Conservation (phyloP, 2,888 invertebrate species). For the Caenorhabditis sp. region DNA sequence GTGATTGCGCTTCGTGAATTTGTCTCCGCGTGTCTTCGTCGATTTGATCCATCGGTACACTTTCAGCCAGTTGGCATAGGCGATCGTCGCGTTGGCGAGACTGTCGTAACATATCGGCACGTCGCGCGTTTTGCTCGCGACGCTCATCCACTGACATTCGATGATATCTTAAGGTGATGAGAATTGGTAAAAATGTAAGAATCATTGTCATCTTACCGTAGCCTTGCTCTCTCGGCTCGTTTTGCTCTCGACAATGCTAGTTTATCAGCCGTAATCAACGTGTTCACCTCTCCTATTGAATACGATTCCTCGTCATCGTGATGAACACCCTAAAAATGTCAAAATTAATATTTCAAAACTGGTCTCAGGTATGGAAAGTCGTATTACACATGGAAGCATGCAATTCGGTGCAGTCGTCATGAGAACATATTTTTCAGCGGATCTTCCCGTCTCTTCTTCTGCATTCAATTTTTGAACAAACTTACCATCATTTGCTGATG, state of each 20-base stretch:
- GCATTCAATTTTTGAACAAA: not conserved
- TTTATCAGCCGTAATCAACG: not conserved
- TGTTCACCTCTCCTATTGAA: not conserved
- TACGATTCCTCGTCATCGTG: not conserved
- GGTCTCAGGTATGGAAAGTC: not conserved
- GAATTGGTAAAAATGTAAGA: too few species aligned
- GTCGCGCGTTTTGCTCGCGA: conserved; percentile 39
- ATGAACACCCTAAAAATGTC: not conserved
- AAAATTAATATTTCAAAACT: not conserved
- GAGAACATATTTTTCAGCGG: too few species aligned
- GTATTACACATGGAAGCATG: too few species aligned
- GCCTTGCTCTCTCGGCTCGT: conserved; percentile 42
- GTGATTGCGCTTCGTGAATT: conserved; percentile 27
- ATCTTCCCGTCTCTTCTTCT: too few species aligned
- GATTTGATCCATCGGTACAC: conserved; percentile 13
- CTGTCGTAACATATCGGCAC: conserved; percentile 43
- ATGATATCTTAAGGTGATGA: conserved; percentile 29
- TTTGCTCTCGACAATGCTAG: conserved; percentile 20
- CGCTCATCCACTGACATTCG: conserved; percentile 41
- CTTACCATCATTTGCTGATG: not conserved
- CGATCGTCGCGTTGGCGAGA: conserved; percentile 46
- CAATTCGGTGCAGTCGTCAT: too few species aligned
- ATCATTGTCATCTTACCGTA: conserved; percentile 10
- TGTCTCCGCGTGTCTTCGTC: conserved; percentile 27
- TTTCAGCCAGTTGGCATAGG: conserved; percentile 34